Base-by-base conservation (phyloP, 2,888 invertebrate species). In the Drosophila imparisetae region DNA sequence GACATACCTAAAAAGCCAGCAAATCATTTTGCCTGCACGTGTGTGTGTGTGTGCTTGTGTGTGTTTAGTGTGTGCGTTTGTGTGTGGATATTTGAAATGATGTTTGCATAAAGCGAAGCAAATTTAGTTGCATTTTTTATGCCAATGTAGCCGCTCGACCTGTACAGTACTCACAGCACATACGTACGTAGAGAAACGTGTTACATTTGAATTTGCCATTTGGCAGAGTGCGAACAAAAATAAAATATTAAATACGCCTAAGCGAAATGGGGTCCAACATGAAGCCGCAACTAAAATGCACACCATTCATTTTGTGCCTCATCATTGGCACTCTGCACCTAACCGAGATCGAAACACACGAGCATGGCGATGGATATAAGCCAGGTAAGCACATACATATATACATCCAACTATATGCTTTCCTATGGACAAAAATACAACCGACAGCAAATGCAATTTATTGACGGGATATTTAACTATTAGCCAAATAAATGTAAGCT, bases 291-390 rank as follows among this genome's bases (percentile, higher is more conserved):
- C 65, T 54, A 70, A 71, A 68, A 67, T 58, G 71, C 59, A 79
- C 75, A 53, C 62, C 69, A 40, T 57, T 91, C 40, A 58, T 88
- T 36, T 64, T 87, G 74, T 90, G 86, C 78, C 72, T 89, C 68
- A 79, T 90, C 74, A 75, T 90, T 70, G 89, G 86, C 66, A 68
- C 73, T 88, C 59, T 79, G 45, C 72, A 57, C 18, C 48, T 75
- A n/a, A 40, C 38, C 32, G 40, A 29, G 63, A 91, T 88, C 75
- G 86, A 89, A 64, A 82, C 91, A 49, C 93, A 93, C 66, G 93
- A 93, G 75, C 93, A 93, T 69, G 89, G 90, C 67, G 93, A 93
- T 82, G 93, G 93, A 72, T 93, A 92, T 61, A 93, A 93, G 70
- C 93, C 93, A 86, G 93, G 93, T 93, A 68, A 91, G 91, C 62